phyloP scores from a whole-genome alignment of 2,888 invertebrate species.

The Alloscopus bannaensis region DNA sequence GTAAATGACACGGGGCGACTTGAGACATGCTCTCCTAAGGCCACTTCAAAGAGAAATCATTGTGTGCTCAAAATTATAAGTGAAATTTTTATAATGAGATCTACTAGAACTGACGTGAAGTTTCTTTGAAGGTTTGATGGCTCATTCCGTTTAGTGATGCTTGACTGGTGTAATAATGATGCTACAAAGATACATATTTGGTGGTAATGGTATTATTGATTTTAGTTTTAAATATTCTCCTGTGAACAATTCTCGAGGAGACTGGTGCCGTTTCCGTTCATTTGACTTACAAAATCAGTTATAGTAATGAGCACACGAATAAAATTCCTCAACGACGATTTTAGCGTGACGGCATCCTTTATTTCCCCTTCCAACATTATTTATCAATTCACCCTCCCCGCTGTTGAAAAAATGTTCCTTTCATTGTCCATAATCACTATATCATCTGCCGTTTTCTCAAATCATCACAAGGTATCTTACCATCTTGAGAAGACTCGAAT shows the following conservation, averaged over 20 bases:
- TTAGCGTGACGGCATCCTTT: not conserved
- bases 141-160: constrained; percentile 5
- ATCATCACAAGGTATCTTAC: constrained; percentile 16
- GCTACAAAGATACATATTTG: constrained; percentile 7
- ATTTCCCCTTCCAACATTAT: not conserved
- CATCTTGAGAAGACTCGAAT: constrained; percentile 31
- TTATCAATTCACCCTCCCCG: constrained; percentile 52
- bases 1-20: not conserved
- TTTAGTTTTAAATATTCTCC: too few relatives aligned
- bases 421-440: constrained; percentile 68
- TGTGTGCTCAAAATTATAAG: not conserved
- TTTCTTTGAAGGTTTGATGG: not conserved
- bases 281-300: not conserved
- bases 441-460: constrained; percentile 31
- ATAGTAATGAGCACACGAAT: not conserved
- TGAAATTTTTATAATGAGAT: not conserved
- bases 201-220: too few relatives aligned
- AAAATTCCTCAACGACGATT: not conserved
- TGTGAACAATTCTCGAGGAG: too few relatives aligned
- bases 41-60: not conserved
- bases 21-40: not conserved
- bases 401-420: constrained; percentile 68
- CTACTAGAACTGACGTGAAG: not conserved
- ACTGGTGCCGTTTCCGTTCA: too few relatives aligned
- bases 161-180: constrained; percentile 58